A percentile compares a stretch with the other conserved stretches of the same genome.
Conservation (phyloP, 2,113 vertebrate species). For the Campylomormyrus numenius region DNA sequence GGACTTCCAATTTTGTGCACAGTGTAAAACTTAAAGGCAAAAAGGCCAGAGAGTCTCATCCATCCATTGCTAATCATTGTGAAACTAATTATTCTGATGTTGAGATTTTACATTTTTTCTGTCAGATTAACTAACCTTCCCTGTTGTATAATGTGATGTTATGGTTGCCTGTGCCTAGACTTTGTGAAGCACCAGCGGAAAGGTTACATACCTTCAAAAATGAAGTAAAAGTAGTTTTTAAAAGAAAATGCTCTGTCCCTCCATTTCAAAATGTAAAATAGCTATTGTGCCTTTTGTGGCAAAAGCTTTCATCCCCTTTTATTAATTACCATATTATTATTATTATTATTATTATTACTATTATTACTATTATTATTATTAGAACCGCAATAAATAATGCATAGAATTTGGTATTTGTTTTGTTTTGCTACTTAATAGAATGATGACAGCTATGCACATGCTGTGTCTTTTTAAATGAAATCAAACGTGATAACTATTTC, state of each 20-base stretch:
- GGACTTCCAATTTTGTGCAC: neutral
- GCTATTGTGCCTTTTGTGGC: slow-evolving; percentile 75
- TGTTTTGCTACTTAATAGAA: slow-evolving; percentile 64
- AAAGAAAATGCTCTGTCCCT: slow-evolving; percentile 53
- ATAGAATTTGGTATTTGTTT: slow-evolving; percentile 27
- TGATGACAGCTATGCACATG: slow-evolving; percentile 77
- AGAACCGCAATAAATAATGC: slow-evolving; percentile 75
- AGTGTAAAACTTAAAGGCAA: slow-evolving; percentile 30
- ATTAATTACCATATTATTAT: slow-evolving; percentile 52
- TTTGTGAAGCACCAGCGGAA: slow-evolving; percentile 76
- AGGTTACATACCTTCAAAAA: slow-evolving; percentile 62
- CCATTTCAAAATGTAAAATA: slow-evolving; percentile 51
- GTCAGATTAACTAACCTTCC: slow-evolving; percentile 61
- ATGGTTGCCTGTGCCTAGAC: slow-evolving; percentile 73
- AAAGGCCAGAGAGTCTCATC: slow-evolving; percentile 43
- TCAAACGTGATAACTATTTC: slow-evolving; percentile 41
- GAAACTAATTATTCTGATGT: slow-evolving; percentile 16
- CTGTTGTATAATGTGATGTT: slow-evolving; percentile 57
- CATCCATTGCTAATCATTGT: slow-evolving; percentile 36
- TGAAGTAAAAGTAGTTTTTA: slow-evolving; percentile 47
- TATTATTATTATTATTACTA: slow-evolving; percentile 51
- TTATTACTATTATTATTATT: slow-evolving; percentile 49
- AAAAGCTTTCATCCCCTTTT: slow-evolving; percentile 64
- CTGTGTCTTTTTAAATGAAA: slow-evolving; percentile 67
- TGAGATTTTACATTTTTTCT: slow-evolving; percentile 37